Base-by-base conservation (phyloP, 2,113 vertebrate genomes). In the Artemisiospiza belli region DNA sequence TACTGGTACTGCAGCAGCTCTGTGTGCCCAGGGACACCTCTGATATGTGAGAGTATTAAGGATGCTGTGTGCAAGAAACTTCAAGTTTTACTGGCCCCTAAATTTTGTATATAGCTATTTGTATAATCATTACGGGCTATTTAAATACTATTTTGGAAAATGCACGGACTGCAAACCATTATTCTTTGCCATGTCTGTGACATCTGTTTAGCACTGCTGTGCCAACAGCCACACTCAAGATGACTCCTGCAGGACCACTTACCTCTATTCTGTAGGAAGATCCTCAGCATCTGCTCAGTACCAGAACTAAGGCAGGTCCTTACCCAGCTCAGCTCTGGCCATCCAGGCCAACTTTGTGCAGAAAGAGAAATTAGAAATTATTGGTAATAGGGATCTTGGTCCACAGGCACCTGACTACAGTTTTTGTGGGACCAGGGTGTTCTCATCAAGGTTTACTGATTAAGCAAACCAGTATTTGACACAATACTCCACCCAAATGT, bases 371-470 rank as follows among this genome's bases (percentile, higher is more conserved):
- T n/a, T 9, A 49, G 28, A 61, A 87, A 41, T 27, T 55, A 17
- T 16, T 78, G 14, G 11, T 18, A 54, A 67, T 1, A 22, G 27
- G 22, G 28, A 80, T 24, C 25, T 21, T 68, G 68, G 28, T 55
- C 13, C 44, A 79, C 27, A 54, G 12, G 9, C 33, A 74, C 21
- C 35, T 69, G 55, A 47, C 21, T 13, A 18, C 3, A 11, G 22
- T 19, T 47, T 31, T 31, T 2, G 0, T 33, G 15, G 1, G 2
- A 9, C 47, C 39, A 63, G 15, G 15, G 22, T 31, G 62, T 3
- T 66, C 55, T 82, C 46, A 66, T 21, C 22, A 70, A 57, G 11
- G 39, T 37, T 73, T 57, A 70, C 19, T 31, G 9, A 55, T 78
- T 52, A 82, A 44, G 30, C 33, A 67, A 90, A 66, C 4, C 67